Base-by-base conservation (phyloP, 1,140 invertebrate genomes). In the Achatina immaculata region DNA sequence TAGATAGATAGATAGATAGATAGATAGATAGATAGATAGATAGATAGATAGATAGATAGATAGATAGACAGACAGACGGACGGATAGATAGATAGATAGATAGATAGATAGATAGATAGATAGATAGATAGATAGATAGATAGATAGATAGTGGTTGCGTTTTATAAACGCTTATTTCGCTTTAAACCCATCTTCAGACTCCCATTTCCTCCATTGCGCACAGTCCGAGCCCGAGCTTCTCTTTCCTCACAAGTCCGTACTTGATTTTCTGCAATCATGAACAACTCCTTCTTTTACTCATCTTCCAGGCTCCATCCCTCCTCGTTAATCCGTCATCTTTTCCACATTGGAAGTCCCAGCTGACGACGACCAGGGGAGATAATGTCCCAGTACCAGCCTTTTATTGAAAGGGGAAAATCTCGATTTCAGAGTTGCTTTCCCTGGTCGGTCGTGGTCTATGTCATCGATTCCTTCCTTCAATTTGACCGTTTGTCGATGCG, bases 31-130 rank as follows among this genome's bases (percentile, higher is more conserved):
- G 38, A 31, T 34, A 40, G 65, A 68, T 34, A 68, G 38, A 68
- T 34, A 68, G 65, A 68, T 34, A 68, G 65, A 68, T 36, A 68
- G 65, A 40, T 34, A 68, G 65, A 68, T 36, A 68, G 65, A 68
- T 34, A 68, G 65, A 68, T 36, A 68, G 65, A 40, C 14, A 9
- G 28, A 31, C 14, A 68, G 11, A 34, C 14, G 24, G 28, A 68
- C n/a, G n/a, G n/a, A n/a, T n/a, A n/a, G n/a, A 68, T 9, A 68
- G 28, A 68, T 34, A 68, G 38, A 68, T 34, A 11, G 9, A 68
- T 19, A 68, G 7, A 68, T 1, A 9, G 9, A 68, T 4, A 68
- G 2, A 34, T 19, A 68, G 65, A 68, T 11, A 31, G 28, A 21
- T 9, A 31, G 65, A 68, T 4, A 68, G 11, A 34, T 4, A 31